phyloP scores from a whole-genome alignment of 1,140 invertebrate genomes.

The Drosophila subpulchrella region DNA sequence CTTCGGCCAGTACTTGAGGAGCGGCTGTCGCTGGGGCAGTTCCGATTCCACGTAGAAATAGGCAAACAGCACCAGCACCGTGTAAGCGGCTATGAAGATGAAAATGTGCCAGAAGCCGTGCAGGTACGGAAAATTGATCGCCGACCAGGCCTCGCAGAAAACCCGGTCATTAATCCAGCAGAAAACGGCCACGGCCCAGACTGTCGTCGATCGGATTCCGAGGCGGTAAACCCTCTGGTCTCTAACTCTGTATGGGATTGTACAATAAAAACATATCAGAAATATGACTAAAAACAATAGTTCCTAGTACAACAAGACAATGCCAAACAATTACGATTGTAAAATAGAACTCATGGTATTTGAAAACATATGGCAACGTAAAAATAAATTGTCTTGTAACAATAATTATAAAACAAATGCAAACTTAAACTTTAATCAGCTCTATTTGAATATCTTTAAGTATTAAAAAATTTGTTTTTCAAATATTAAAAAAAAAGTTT shows the following conservation, averaged over 20 bases:
- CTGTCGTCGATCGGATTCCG: constrained; percentile 88
- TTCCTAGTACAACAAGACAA: too few relatives aligned
- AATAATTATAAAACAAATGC: too few relatives aligned
- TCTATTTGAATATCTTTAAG: too few relatives aligned
- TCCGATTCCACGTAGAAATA: constrained; percentile 91
- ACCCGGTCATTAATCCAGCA: constrained; percentile 92
- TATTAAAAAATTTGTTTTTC: too few relatives aligned
- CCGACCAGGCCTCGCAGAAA: constrained; percentile 91
- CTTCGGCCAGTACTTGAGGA: constrained; percentile 90
- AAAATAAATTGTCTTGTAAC: too few relatives aligned
- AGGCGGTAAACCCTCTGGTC: constrained; percentile 88
- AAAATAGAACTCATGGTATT: too few relatives aligned
- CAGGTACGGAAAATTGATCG: constrained; percentile 91
- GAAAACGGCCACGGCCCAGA: constrained; percentile 89
- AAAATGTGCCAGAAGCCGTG: constrained; percentile 93
- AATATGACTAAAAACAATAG: not conserved
- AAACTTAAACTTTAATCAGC: too few relatives aligned
- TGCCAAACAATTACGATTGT: too few relatives aligned
- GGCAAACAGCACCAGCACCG: constrained; percentile 90
- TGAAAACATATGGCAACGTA: too few relatives aligned
- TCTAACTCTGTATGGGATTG: constrained; percentile 86
- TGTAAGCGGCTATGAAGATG: constrained; percentile 91
- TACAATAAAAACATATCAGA: constrained; percentile 24
- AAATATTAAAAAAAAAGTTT: too few relatives aligned
- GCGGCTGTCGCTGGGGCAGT: constrained; percentile 88